phyloP scores from a whole-genome alignment of 2,888 invertebrate species.

The Imbricaverruca yamaguchii region DNA sequence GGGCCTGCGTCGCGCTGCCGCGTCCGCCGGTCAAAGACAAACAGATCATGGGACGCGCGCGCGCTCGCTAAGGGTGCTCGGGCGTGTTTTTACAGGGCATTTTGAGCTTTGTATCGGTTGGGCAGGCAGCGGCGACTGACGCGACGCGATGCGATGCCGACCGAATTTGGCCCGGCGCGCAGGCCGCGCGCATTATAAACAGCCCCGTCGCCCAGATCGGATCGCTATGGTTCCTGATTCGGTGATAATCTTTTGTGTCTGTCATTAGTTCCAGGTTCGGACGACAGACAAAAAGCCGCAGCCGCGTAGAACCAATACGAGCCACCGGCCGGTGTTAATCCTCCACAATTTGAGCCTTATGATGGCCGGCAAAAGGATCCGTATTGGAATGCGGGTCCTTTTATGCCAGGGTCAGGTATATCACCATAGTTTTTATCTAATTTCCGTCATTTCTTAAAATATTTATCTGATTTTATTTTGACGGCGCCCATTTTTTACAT shows the following conservation, averaged over 20 bases:
- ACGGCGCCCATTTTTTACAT: constrained; percentile 19
- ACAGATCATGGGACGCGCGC: neutral
- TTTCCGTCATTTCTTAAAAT: constrained; percentile 5
- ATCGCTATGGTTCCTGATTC: constrained; percentile 11
- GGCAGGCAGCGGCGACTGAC: neutral
- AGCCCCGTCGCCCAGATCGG: neutral
- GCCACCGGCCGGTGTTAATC: constrained; percentile 6
- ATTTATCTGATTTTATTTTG: constrained; percentile 17
- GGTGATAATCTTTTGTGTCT: constrained; percentile 22
- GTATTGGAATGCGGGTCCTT: constrained; percentile 4
- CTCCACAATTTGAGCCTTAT: constrained; percentile 14
- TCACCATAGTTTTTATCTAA: constrained; percentile 17
- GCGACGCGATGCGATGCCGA: neutral
- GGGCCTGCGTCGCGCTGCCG: neutral
- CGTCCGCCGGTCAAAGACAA: neutral
- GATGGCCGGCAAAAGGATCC: neutral
- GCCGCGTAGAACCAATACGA: neutral
- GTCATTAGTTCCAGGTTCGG: constrained; percentile 21
- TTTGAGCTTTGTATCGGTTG: constrained; percentile 1
- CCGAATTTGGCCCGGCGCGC: neutral
- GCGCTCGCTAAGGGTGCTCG: neutral
- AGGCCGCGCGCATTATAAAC: constrained; percentile 9
- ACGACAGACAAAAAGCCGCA: constrained; percentile 16
- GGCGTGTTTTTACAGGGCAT: neutral
- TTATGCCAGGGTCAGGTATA: neutral